Evolutionary conservation across 2,888 invertebrate genomes (phyloP).

Genomic region (Perizoma affinitatum): DNA sequence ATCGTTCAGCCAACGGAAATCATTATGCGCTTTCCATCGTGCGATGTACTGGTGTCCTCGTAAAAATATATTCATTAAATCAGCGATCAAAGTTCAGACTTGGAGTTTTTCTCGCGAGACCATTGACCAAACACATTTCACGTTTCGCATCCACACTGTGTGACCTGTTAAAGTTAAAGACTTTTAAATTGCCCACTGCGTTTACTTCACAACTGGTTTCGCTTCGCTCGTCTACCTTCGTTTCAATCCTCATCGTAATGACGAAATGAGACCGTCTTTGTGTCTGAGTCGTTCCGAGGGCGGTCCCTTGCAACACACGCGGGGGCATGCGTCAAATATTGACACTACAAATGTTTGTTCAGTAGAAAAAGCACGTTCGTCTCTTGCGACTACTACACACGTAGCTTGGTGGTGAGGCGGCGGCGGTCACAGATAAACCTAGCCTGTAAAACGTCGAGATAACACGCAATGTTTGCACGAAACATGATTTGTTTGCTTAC

Average conservation of each 20-base stretch:
- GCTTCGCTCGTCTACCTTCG: slow-evolving; percentile 12
- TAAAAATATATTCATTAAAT: slow-evolving; percentile 80
- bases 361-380: slow-evolving; percentile 68
- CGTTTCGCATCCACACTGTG: slow-evolving; percentile 33
- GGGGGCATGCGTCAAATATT: slow-evolving; percentile 74
- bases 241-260: slow-evolving; percentile 10
- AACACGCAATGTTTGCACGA: slow-evolving; percentile 71
- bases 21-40: slow-evolving; percentile 81
- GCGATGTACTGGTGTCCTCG: slow-evolving; percentile 66
- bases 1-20: slow-evolving; percentile 72
- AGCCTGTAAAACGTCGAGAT: slow-evolving; percentile 61
- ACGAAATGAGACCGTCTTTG: slow-evolving; percentile 22
- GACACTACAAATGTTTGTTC: slow-evolving; percentile 73
- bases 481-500: slow-evolving; percentile 76
- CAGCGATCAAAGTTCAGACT: slow-evolving; percentile 63
- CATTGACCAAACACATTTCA: slow-evolving; percentile 50
- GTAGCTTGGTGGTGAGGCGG: slow-evolving; percentile 60
- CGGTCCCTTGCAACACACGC: slow-evolving; percentile 61
- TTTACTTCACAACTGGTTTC: slow-evolving; percentile 37
- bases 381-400: slow-evolving; percentile 62
- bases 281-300: slow-evolving; percentile 29
- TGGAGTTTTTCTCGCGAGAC: slow-evolving; percentile 52
- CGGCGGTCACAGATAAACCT: slow-evolving; percentile 61
- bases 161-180: slow-evolving; percentile 37
- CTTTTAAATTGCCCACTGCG: slow-evolving; percentile 40